Evolutionary conservation across 2,797 vertebrate genomes (phyloP).

Genomic region (Helicolenus hilgendorfi): DNA sequence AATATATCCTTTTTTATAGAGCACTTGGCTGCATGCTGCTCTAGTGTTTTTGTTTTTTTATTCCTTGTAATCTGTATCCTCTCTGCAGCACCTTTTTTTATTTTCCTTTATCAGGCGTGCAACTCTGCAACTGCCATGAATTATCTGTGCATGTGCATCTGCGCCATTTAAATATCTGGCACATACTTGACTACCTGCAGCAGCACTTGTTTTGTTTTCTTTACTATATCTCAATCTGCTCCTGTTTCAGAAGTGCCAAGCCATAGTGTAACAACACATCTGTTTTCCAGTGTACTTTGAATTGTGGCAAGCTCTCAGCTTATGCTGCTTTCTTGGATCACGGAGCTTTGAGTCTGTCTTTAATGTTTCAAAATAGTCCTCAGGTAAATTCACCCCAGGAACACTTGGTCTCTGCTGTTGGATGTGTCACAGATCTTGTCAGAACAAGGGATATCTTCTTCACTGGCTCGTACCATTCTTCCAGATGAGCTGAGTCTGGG

Average conservation of each 20-base stretch:
- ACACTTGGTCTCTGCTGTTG: conserved; percentile 49
- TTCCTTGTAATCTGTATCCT: not conserved
- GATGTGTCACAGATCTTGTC: conserved; percentile 53
- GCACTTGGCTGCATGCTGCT: not conserved
- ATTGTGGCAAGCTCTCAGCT: not conserved
- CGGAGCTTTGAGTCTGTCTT: conserved; percentile 36
- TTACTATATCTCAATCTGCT: conserved; percentile 13
- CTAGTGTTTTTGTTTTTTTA: not conserved
- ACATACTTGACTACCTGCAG: conserved; percentile 12
- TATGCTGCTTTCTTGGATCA: conserved; percentile 49
- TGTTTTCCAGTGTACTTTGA: conserved; percentile 30
- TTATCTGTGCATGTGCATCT: conserved; percentile 6
- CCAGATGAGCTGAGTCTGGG: conserved; percentile 17
- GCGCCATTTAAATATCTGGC: not conserved
- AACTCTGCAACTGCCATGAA: conserved; percentile 16
- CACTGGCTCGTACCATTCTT: conserved; percentile 10
- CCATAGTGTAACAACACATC: not conserved
- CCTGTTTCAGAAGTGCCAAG: conserved; percentile 2
- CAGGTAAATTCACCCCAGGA: conserved; percentile 57
- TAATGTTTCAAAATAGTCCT: conserved; percentile 64
- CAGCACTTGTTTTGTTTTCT: not conserved
- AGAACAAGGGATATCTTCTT: conserved; percentile 42
- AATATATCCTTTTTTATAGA: not conserved
- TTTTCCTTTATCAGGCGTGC: conserved; percentile 6
- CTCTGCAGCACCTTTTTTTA: not conserved